Percentiles rank a stretch among this genome's conserved stretches.
Evolutionary conservation across 2,113 vertebrate genomes (phyloP).

Genomic region (Cheilinus undulatus): DNA sequence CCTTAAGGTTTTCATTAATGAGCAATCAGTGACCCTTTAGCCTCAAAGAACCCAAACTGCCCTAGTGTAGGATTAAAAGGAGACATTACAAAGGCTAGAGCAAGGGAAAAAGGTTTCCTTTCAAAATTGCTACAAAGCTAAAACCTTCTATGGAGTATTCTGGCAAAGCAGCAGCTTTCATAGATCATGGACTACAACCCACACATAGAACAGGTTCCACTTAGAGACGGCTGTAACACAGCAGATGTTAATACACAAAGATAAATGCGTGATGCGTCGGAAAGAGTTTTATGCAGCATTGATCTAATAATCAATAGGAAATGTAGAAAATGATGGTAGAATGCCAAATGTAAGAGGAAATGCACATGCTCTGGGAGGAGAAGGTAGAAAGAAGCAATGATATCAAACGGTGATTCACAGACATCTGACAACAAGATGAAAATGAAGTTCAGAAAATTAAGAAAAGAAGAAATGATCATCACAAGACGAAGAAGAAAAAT

Average conservation of each 20-base stretch:
- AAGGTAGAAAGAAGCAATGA: neutral
- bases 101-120: neutral
- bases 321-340: neutral
- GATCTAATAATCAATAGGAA: neutral
- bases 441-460: neutral
- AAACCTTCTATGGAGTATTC: neutral
- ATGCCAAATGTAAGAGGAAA: neutral
- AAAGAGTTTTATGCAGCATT: neutral
- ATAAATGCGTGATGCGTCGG: neutral
- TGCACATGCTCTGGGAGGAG: neutral
- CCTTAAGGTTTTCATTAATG: conserved; percentile 19
- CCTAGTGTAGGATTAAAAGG: neutral
- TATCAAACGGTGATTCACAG: neutral
- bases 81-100: neutral
- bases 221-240: neutral
- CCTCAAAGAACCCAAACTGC: conserved; percentile 4
- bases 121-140: conserved; percentile 1
- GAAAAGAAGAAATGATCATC: conserved; percentile 1
- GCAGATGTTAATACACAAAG: neutral
- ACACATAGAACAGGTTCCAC: neutral
- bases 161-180: conserved; percentile 1
- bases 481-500: neutral
- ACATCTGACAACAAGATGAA: neutral
- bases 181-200: neutral
- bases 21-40: conserved; percentile 29